Conservation (phyloP, 2,797 vertebrate species). For the Caiman crocodilus region DNA sequence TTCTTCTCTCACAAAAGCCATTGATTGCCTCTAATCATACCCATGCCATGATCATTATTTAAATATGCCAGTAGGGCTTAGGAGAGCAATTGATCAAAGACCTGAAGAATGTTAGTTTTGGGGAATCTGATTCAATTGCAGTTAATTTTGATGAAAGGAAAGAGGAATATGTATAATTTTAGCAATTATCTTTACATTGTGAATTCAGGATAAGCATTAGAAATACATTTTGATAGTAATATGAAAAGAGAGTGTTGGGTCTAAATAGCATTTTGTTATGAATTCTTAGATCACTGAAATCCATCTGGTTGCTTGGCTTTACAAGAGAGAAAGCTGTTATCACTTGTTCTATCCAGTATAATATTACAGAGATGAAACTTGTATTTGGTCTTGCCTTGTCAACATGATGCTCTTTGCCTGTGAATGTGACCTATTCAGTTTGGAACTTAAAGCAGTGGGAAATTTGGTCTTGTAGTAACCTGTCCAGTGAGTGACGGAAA, state of each 20-base stretch:
- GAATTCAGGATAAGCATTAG: background rate
- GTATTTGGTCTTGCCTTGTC: slow-evolving; percentile 81
- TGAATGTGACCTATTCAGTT: slow-evolving; percentile 64
- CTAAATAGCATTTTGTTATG: slow-evolving; percentile 72
- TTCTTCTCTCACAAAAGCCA: background rate
- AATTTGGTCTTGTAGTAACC: slow-evolving; percentile 64
- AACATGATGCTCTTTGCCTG: slow-evolving; percentile 80
- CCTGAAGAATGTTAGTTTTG: accelerated
- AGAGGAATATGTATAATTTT: background rate
- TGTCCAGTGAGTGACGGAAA: slow-evolving; percentile 9
- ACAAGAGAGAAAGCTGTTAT: slow-evolving; percentile 89
- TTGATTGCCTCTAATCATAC: accelerated
- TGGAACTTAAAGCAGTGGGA: slow-evolving; percentile 73
- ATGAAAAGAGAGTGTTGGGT: slow-evolving; percentile 26
- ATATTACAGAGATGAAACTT: slow-evolving; percentile 81
- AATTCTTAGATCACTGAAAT: slow-evolving; percentile 86
- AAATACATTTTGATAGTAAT: slow-evolving; percentile 9
- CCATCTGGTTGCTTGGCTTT: slow-evolving; percentile 83
- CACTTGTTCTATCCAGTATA: slow-evolving; percentile 83
- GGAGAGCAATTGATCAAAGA: background rate
- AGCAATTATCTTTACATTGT: background rate
- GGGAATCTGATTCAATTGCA: background rate
- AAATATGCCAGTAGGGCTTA: background rate
- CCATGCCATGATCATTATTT: background rate
- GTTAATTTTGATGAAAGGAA: background rate